These are phyloP conservation scores for Acleris cristana DNA, from an alignment of 2,888 invertebrate genomes.

Conservation along the genomic window DNA sequence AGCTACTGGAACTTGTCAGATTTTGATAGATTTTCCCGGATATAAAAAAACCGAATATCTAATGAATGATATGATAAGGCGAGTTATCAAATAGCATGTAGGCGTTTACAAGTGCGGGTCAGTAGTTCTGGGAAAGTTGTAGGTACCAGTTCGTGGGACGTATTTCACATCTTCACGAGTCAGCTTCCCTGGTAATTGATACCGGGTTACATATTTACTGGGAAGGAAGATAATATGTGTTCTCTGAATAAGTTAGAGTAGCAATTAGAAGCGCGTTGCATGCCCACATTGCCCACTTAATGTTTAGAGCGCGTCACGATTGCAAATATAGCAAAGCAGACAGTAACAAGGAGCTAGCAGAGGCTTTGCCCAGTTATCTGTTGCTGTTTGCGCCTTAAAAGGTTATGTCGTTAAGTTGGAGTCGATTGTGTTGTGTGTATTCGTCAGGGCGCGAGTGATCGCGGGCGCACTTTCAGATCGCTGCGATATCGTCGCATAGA, in stretches of 20 bases:
- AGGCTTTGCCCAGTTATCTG: constrained; percentile 50
- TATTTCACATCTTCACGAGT: constrained; percentile 20
- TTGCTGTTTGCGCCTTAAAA: constrained; percentile 42
- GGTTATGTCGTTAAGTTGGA: constrained; percentile 46
- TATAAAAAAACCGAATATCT: no score
- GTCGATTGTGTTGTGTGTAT: constrained; percentile 52
- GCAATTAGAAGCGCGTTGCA: neutral
- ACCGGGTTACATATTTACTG: constrained; percentile 16
- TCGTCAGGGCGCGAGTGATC: constrained; percentile 44
- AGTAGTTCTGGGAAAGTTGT: constrained; percentile 31
- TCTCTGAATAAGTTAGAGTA: constrained; percentile 20
- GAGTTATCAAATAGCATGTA: constrained; percentile 20
- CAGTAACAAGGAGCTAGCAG: constrained; percentile 56
- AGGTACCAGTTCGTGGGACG: constrained; percentile 11
- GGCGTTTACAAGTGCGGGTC: constrained; percentile 9
- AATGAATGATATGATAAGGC: neutral
- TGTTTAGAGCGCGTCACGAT: constrained; percentile 46
- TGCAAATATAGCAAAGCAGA: constrained; percentile 52
- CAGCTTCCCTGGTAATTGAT: constrained; percentile 16
- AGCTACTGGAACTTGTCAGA: no score
- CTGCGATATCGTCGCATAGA: constrained; percentile 55
- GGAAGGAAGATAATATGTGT: constrained; percentile 9
- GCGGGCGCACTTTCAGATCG: constrained; percentile 54
- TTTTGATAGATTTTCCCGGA: no score
- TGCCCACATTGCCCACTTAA: neutral